Base-by-base conservation (phyloP, 1,140 invertebrate species). In the Amphibalanus amphitrite region DNA sequence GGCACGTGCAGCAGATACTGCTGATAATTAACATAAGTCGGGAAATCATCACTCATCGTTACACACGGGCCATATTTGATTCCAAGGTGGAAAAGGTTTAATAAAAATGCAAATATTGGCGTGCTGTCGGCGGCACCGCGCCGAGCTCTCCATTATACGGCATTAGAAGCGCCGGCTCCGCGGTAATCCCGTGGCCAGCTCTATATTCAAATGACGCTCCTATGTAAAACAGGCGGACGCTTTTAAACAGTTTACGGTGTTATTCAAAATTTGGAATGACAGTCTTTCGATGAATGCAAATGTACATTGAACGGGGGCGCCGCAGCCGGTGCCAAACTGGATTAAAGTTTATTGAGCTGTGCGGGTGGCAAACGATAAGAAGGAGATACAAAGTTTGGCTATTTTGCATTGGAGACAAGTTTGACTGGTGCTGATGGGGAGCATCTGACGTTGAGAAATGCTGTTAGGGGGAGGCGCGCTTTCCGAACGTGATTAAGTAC, bases 221-320 rank as follows among this genome's bases (percentile, higher is more conserved):
- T 59, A 59, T 59, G 47, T 59, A 59, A 59, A 59, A 59, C 47
- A 59, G 47, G 47, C 47, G 13, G 47, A 59, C 47, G 47, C 20
- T 59, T 59, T 59, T 59, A 59, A 59, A 59, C 47, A 59, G 47
- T 59, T 59, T 59, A 59, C 47, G 47, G 47, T 59, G 47, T 59
- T 59, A 59, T 59, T 59, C 47, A 59, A 59, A 59, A 59, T 59
- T 59, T 59, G 47, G 47, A 59, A 59, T 59, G 47, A 59, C 47
- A 59, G 47, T 59, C 47, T 59, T 59, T 59, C 47, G 47, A 59
- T 59, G 47, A 59, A 59, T 59, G 47, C 47, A 59, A 59, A 59
- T 59, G 47, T 23, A 59, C 13, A 59, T 59, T 59, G 47, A 59
- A 59, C 47, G 47, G 23, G 10, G 47, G 47, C 47, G 10, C 20